Evolutionary conservation across 2,113 vertebrate genomes (phyloP), one percentile per base, ranked within the genome.

Genomic region (Crotalus tigris): DNA sequence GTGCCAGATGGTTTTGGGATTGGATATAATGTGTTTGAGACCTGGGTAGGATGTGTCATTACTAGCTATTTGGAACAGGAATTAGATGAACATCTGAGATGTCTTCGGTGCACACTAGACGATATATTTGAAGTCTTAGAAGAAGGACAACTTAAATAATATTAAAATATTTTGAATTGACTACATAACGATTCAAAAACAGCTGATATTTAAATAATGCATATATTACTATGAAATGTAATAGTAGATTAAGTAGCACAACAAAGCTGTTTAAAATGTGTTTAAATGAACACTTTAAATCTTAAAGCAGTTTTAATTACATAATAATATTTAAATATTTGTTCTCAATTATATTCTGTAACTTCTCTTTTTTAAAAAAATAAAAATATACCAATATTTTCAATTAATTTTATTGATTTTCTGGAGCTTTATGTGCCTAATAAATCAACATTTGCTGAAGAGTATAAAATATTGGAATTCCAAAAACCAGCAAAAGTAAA

Each of bases 11-110:
- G 92, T 39, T 93, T 95, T 91, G 87, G 87, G 90, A 57, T 6
- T 87, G 93, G 86, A 91, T 93, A 95, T 92, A 86, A 91, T 2
- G 2, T 58, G 23, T 92, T 46, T 33, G 93, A 92, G 11, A 29
- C 9, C 3, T 91, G 54, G 92, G 4, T 61, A 57, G 81, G 88
- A 21, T 87, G 91, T 7, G 39, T 91, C 24, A 55, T 61, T 88
- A 53, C 19, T 91, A 69, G 91, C 46, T 94, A 94, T 91, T 87
- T 90, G 85, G 46, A 91, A 21, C 55, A 44, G 57, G 59, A 94
- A 44, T 0, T 39, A 57, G 19, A 89, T 17, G 64, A 90, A 17
- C 90, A 86, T 92, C 39, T 93, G 24, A 58, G 24, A 4, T 69
- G 19, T 13, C 85, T 94, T 89, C 44, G 85, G 23, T 33, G 3